Base-by-base conservation (phyloP, 2,113 vertebrate genomes). In the Casuarius casuarius region DNA sequence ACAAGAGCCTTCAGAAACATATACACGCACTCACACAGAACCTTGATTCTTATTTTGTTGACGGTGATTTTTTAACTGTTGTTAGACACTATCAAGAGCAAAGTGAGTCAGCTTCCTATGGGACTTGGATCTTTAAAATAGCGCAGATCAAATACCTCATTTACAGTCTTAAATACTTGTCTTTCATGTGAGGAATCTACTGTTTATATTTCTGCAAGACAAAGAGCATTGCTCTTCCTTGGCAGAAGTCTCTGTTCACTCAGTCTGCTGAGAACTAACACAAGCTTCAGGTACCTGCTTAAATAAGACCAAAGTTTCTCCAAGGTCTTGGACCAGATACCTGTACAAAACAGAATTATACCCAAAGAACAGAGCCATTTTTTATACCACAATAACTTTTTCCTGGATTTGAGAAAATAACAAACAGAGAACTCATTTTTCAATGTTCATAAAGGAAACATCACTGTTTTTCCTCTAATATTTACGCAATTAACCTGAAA, bases 21-120 rank as follows among this genome's bases (percentile, higher is more conserved):
- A 2, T 1, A 46, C 7, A 10, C 14, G 15, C 31, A 70, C 8
- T 33, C 0, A 2, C 21, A 33, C 6, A n/a, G 1, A n/a, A 20
- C 26, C 48, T 51, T 71, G 48, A 18, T 66, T n/a, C 1, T 5
- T 8, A 56, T 67, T 28, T 70, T 8, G 46, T 2, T 7, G 28
- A 49, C 20, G 29, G 5, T 0, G 0, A 49, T 14, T 79, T 82
- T 84, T 63, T 44, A 25, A 77, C 3, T 81, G 18, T 1, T 80
- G 18, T 74, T 80, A 62, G 17, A 49, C 20, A 54, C 12, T 54
- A 40, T 7, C 5, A 62, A 58, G 19, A 81, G 28, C 31, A 81
- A 71, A 71, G 66, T 46, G 83, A 80, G 22, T 20, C 11, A 44
- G 7, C 5, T 85, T 89, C 71, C 29, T 78, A 38, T 28, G 71